These are phyloP conservation scores for Axea sp. DNA, from an alignment of 2,888 invertebrate genomes.

Conservation along the genomic window DNA sequence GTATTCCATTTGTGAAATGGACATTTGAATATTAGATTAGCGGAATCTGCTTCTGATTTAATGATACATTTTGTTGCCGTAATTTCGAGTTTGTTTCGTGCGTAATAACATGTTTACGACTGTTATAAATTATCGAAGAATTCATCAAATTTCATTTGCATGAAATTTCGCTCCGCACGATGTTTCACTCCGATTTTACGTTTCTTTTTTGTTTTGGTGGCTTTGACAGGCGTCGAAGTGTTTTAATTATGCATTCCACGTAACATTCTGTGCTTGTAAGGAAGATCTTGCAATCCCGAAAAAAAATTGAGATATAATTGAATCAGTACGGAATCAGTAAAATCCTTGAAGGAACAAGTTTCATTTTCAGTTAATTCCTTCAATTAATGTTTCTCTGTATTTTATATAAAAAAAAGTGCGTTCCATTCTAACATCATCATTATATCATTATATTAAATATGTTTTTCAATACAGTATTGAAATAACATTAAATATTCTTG, in stretches of 20 bases:
- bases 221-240: slow-evolving; percentile 43
- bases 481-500: no score
- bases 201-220: slow-evolving; percentile 19
- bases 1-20: slow-evolving; percentile 41
- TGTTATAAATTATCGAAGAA: slow-evolving; percentile 41
- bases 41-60: slow-evolving; percentile 36
- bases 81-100: slow-evolving; percentile 26
- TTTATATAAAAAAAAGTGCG: no score
- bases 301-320: slow-evolving; percentile 23
- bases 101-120: slow-evolving; percentile 45
- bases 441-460: no score
- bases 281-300: slow-evolving; percentile 32
- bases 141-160: slow-evolving; percentile 47
- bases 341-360: no score
- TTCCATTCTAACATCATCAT: no score
- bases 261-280: slow-evolving; percentile 40
- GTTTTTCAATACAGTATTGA: no score
- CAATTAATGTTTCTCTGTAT: no score
- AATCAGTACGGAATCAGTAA: no score
- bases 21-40: slow-evolving; percentile 47
- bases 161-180: slow-evolving; percentile 21
- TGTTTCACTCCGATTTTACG: slow-evolving; percentile 39
- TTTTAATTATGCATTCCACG: slow-evolving; percentile 54
- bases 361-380: no score
- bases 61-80: slow-evolving; percentile 27